These are phyloP conservation scores for Meloe dianella DNA, from an alignment of 2,888 invertebrate genomes.

Conservation along the genomic window DNA sequence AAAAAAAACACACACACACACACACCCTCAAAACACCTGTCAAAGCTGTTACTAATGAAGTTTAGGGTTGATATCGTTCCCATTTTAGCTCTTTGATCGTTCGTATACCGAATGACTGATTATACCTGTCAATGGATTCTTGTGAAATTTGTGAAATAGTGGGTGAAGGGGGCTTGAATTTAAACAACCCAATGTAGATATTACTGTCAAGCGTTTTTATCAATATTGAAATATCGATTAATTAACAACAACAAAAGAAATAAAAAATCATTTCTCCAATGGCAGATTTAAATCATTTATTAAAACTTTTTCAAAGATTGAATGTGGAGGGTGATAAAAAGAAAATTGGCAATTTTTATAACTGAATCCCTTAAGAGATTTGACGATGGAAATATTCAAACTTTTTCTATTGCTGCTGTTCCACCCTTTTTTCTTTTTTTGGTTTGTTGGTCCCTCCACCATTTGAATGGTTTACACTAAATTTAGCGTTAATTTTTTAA, in stretches of 20 bases:
- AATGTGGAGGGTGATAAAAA: background rate
- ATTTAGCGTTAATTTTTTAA: no score
- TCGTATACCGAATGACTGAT: conserved; percentile 8
- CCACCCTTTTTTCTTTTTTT: no score
- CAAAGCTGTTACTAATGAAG: conserved; percentile 43
- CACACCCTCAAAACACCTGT: conserved; percentile 5
- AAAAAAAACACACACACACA: no score
- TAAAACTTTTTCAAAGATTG: background rate
- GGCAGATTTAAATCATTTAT: background rate
- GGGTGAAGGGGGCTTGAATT: background rate
- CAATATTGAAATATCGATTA: background rate
- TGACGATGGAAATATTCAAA: no score
- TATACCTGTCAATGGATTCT: background rate
- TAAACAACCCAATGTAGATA: no score
- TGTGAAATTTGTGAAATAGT: background rate
- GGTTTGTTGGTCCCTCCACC: no score
- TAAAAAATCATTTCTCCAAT: background rate
- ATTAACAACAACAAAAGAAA: background rate
- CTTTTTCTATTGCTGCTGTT: no score
- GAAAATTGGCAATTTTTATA: background rate
- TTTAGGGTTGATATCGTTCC: conserved; percentile 35
- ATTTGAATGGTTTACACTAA: no score
- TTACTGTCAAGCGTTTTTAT: background rate
- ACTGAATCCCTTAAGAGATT: background rate
- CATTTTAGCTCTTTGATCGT: conserved; percentile 38